Percentiles rank a stretch among this genome's conserved stretches.
Evolutionary conservation across 92 coral and sea anemone species (phyloP).

Genomic region (Bergia sp.): DNA sequence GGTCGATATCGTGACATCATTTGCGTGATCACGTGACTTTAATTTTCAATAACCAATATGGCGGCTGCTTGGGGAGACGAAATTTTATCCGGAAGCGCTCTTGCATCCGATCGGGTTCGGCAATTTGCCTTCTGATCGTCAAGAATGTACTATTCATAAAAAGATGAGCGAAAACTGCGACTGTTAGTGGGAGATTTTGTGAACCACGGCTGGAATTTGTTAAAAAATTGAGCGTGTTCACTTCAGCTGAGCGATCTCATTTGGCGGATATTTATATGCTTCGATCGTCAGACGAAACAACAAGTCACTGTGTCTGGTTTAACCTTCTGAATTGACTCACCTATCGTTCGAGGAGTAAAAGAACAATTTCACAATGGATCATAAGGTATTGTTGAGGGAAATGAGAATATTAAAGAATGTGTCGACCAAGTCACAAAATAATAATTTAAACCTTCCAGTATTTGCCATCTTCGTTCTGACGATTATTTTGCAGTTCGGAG

Average conservation of each 20-base stretch:
- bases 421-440: neutral
- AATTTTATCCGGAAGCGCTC: neutral
- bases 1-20: too few relatives aligned
- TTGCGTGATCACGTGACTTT: conserved; percentile 1
- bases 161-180: neutral
- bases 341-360: neutral
- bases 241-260: neutral
- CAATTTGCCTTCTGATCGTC: neutral
- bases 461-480: neutral
- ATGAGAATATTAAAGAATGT: neutral
- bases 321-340: neutral
- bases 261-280: neutral
- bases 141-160: neutral
- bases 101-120: neutral
- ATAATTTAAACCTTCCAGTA: neutral
- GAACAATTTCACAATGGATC: conserved; percentile 12
- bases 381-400: conserved; percentile 21
- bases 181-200: neutral
- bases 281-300: neutral
- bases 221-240: neutral
- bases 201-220: neutral
- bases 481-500: neutral
- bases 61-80: neutral
- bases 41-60: neutral
- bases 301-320: neutral